phyloP scores from a whole-genome alignment of 2,797 vertebrate genomes.

The Enteromius thamalakanensis region DNA sequence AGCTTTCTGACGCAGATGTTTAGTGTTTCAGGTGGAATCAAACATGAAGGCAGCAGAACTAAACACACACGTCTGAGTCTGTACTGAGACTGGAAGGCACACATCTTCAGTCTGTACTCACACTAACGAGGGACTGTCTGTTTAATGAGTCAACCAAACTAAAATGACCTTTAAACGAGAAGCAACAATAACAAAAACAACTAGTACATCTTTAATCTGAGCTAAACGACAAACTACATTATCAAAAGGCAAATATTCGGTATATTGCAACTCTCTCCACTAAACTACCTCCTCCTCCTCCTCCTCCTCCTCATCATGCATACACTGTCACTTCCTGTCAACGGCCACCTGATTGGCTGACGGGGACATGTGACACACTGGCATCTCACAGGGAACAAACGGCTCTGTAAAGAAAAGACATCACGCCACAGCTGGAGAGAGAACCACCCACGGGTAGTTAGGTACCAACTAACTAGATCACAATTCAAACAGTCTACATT shows the following conservation, averaged over 20 bases:
- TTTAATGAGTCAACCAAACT: slow-evolving; percentile 52
- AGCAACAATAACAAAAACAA: slow-evolving; percentile 61
- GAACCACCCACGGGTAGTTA: not conserved
- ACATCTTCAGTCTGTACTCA: slow-evolving; percentile 25
- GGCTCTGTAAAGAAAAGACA: slow-evolving; percentile 70
- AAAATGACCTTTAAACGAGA: slow-evolving; percentile 65
- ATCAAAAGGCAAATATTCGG: slow-evolving; percentile 82
- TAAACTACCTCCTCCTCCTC: slow-evolving; percentile 68
- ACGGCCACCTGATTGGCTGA: slow-evolving; percentile 66
- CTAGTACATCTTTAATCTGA: slow-evolving; percentile 63
- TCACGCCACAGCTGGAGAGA: slow-evolving; percentile 36
- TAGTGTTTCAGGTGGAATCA: not conserved
- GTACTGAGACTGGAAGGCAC: slow-evolving; percentile 43
- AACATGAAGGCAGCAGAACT: slow-evolving; percentile 41
- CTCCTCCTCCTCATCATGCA: slow-evolving; percentile 49
- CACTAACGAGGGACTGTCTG: slow-evolving; percentile 10
- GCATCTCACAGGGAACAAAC: slow-evolving; percentile 40
- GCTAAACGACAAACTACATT: slow-evolving; percentile 75
- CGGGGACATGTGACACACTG: slow-evolving; percentile 60
- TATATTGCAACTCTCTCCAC: slow-evolving; percentile 82
- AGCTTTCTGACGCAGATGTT: not conserved
- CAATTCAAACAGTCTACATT: not conserved
- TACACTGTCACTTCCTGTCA: slow-evolving; percentile 60
- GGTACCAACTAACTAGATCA: not conserved
- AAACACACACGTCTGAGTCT: not conserved